These are phyloP conservation scores for Oreochromis grahami DNA, from an alignment of 2,797 vertebrate species.

Conservation along the genomic window DNA sequence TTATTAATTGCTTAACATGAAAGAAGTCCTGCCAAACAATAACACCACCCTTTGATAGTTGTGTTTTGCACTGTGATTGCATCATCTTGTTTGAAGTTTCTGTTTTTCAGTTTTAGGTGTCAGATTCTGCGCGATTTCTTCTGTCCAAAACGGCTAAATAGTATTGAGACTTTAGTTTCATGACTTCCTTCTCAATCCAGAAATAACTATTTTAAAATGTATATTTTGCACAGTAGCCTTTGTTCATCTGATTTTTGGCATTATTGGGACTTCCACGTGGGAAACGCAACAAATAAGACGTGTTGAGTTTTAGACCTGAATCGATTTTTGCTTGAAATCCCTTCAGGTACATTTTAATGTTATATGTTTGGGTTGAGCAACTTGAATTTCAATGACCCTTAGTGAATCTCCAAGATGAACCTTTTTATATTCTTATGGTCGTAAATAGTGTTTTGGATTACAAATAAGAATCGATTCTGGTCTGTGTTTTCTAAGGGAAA, in stretches of 20 bases:
- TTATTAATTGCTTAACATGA: not conserved
- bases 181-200: not conserved
- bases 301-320: not conserved
- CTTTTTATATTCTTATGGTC: not conserved
- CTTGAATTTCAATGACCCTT: not conserved
- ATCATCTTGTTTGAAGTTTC: not conserved
- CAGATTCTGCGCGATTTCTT: not conserved
- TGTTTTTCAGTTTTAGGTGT: not conserved
- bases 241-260: not conserved
- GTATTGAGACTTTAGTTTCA: not conserved
- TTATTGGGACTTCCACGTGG: not conserved
- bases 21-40: not conserved
- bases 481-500: not conserved
- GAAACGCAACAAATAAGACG: not conserved
- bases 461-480: slow-evolving; percentile 28
- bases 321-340: slow-evolving; percentile 18
- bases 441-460: not conserved
- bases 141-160: not conserved
- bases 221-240: not conserved
- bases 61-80: not conserved
- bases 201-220: not conserved
- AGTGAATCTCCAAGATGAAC: not conserved
- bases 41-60: not conserved
- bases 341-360: not conserved
- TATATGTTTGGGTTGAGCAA: not conserved